Evolutionary conservation across 2,888 invertebrate species (phyloP), one percentile per base, ranked within the genome.

Genomic region (Drosophila ustulata): DNA sequence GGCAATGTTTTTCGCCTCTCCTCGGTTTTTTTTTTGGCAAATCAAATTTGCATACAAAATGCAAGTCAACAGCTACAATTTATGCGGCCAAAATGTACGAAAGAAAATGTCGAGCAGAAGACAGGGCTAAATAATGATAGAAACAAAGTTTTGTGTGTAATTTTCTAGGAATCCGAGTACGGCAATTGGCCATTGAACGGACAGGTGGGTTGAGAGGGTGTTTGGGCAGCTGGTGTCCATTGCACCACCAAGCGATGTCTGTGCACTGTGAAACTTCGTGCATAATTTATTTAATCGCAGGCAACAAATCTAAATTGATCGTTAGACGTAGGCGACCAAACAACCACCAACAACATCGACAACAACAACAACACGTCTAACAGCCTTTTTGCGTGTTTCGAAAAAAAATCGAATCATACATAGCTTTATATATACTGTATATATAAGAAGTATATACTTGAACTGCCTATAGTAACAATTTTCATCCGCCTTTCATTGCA

Each of bases 231-330:
- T 64, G 55, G 34, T 51, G 57, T 55, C 32, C 34, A 43, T 53
- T 47, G 53, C 55, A 59, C 43, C 58, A 56, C 46, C 49, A 51
- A 47, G 37, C 47, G 43, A 66, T 50, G 61, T 52, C 65, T 49
- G 49, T 56, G 56, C 58, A 61, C 28, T 69, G 65, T 57, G 58
- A 57, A 73, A 75, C 74, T 66, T 78, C 55, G 71, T 86, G 84
- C 79, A 83, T 89, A 89, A 90, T 90, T 91, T 91, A 85, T 89
- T 88, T 90, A 90, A 91, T 92, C 91, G 85, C 83, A 71, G 67
- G 65, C 75, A 83, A 78, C 76, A 88, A 90, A 91, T 91, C 91
- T 90, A 86, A 90, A 91, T 89, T 90, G 86, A 90, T 90, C 88
- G 85, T 83, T 86, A 81, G 83, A 62, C 68, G 67, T 72, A 71